Percentiles rank a stretch among this genome's conserved stretches.
phyloP scores from a whole-genome alignment of 1,140 invertebrate species.

The Lasaia peninsularis region DNA sequence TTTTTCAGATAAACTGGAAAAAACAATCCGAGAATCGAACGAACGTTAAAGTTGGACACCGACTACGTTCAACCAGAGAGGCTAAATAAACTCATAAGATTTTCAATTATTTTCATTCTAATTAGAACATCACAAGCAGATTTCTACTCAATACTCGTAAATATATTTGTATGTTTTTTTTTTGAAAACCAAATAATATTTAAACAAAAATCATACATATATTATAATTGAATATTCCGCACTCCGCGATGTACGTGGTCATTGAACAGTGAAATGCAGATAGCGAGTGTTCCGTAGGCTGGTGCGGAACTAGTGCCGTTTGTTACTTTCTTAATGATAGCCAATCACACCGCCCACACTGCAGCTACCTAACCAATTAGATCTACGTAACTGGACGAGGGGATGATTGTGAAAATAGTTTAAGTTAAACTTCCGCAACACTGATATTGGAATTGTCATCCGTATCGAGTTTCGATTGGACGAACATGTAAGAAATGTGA shows the following conservation, averaged over 20 bases:
- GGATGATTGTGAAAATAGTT: not conserved
- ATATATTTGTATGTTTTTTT: too few relatives aligned
- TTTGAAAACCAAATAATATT: too few relatives aligned
- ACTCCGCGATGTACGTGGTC: not conserved
- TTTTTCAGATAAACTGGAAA: too few relatives aligned
- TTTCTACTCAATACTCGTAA: too few relatives aligned
- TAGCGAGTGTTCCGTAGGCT: slow-evolving; percentile 10
- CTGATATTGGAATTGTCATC: not conserved
- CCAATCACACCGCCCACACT: not conserved
- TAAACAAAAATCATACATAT: not conserved
- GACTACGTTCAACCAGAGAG: too few relatives aligned
- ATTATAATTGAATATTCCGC: not conserved
- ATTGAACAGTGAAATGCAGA: slow-evolving; percentile 2
- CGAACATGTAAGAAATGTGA: too few relatives aligned
- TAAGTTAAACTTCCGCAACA: not conserved
- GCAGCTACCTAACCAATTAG: slow-evolving; percentile 1
- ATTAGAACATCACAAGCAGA: too few relatives aligned
- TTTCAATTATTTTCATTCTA: too few relatives aligned
- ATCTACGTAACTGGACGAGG: not conserved
- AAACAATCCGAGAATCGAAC: too few relatives aligned
- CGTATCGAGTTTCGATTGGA: too few relatives aligned
- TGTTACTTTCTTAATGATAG: slow-evolving; percentile 12
- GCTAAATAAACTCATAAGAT: too few relatives aligned
- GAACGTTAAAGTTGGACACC: too few relatives aligned
- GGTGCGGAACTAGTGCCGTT: slow-evolving; percentile 9